Evolutionary conservation across 1,140 invertebrate genomes (phyloP).

Genomic region (Zaprionus taronus): DNA sequence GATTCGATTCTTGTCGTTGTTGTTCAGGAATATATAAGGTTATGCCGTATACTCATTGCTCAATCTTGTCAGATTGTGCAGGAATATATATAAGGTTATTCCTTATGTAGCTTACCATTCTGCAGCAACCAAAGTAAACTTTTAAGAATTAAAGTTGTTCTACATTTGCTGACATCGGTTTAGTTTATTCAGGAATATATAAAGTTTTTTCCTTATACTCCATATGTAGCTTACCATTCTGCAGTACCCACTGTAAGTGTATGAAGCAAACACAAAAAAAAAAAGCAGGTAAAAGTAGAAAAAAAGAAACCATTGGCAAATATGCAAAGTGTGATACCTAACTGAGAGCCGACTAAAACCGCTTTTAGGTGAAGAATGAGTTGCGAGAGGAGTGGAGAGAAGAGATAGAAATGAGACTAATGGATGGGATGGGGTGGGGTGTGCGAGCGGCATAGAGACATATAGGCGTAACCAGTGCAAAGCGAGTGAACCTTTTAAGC

Average conservation of each 20-base stretch:
- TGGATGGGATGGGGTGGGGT: background rate
- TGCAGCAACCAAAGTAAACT: no score
- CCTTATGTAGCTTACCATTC: no score
- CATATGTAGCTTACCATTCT: background rate
- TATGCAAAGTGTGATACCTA: constrained; percentile 9
- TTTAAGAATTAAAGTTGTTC: no score
- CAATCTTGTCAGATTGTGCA: no score
- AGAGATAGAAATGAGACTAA: background rate
- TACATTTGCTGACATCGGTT: no score
- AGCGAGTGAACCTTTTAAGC: constrained; percentile 37
- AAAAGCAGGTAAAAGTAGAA: background rate
- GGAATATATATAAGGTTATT: no score
- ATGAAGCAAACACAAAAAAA: background rate
- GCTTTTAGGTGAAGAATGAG: background rate
- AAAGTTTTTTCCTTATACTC: background rate
- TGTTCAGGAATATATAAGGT: no score
- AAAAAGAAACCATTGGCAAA: background rate
- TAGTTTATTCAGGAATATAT: background rate
- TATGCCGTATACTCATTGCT: no score
- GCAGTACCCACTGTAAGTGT: background rate
- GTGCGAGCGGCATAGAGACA: background rate
- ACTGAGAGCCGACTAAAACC: background rate
- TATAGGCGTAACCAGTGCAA: constrained; percentile 10
- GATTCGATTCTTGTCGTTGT: no score
- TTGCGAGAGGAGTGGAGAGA: background rate